phyloP scores from a whole-genome alignment of 2,888 invertebrate genomes.

The Colletes collaris region DNA sequence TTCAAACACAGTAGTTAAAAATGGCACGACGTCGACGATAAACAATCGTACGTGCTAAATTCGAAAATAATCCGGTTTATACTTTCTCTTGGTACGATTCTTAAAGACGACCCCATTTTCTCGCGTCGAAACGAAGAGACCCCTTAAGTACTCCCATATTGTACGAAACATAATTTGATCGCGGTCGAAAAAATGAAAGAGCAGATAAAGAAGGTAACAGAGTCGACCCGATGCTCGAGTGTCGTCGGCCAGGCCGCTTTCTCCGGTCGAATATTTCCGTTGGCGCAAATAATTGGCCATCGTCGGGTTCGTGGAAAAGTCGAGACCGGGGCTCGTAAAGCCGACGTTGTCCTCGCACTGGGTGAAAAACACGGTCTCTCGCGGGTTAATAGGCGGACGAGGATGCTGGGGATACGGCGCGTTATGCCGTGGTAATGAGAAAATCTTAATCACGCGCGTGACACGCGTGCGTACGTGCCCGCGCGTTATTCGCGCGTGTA shows the following conservation, averaged over 20 bases:
- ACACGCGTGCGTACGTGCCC: constrained; percentile 56
- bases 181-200: too few relatives aligned
- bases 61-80: too few relatives aligned
- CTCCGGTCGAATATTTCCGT: constrained; percentile 28
- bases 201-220: background rate
- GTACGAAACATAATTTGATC: constrained; percentile 3
- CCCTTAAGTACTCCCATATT: too few relatives aligned
- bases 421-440: constrained; percentile 54
- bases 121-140: too few relatives aligned
- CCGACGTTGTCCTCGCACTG: background rate
- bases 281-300: constrained; percentile 3
- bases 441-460: constrained; percentile 62
- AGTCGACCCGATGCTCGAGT: background rate
- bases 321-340: background rate
- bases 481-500: constrained; percentile 53
- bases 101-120: too few relatives aligned
- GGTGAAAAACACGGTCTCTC: constrained; percentile 27
- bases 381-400: constrained; percentile 1
- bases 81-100: too few relatives aligned
- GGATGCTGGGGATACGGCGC: constrained; percentile 30
- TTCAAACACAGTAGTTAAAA: too few relatives aligned
- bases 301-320: constrained; percentile 28
- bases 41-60: too few relatives aligned
- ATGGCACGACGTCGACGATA: too few relatives aligned
- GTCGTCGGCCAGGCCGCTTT: constrained; percentile 16